phyloP scores from a whole-genome alignment of 2,113 vertebrate species.

The Carassius carassius region DNA sequence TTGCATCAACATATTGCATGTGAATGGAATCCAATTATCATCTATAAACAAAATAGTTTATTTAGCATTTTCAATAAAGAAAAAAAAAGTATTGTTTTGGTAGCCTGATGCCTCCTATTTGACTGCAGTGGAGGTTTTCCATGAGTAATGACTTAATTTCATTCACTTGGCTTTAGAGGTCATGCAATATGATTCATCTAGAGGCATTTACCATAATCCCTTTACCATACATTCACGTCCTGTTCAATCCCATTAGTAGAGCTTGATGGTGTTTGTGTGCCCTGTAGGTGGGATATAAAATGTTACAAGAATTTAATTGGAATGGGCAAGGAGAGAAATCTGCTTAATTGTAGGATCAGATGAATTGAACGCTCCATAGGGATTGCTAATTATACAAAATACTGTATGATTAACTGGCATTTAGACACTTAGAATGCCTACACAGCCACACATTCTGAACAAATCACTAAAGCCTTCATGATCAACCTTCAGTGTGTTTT shows the following conservation, averaged over 20 bases:
- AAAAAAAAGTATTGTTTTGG: no score
- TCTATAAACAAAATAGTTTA: no score
- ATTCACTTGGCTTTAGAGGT: background rate
- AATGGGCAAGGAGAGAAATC: background rate
- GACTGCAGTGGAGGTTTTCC: no score
- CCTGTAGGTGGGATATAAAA: slow-evolving; percentile 9
- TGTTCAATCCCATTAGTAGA: background rate
- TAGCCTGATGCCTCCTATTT: no score
- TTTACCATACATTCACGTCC: background rate
- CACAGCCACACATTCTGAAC: background rate
- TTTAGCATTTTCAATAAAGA: no score
- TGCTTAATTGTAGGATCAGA: background rate
- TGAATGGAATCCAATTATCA: no score
- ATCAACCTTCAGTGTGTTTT: background rate
- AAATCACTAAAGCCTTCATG: background rate
- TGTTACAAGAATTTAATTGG: slow-evolving; percentile 19
- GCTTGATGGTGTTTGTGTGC: background rate
- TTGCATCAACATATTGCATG: no score
- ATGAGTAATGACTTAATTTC: no score
- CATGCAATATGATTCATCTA: background rate
- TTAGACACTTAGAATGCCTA: slow-evolving; percentile 1
- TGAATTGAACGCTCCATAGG: background rate
- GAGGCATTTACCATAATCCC: background rate
- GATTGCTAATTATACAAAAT: background rate
- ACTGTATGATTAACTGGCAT: slow-evolving; percentile 10